phyloP scores from a whole-genome alignment of 2,113 vertebrate genomes.

The Mellivora capensis region DNA sequence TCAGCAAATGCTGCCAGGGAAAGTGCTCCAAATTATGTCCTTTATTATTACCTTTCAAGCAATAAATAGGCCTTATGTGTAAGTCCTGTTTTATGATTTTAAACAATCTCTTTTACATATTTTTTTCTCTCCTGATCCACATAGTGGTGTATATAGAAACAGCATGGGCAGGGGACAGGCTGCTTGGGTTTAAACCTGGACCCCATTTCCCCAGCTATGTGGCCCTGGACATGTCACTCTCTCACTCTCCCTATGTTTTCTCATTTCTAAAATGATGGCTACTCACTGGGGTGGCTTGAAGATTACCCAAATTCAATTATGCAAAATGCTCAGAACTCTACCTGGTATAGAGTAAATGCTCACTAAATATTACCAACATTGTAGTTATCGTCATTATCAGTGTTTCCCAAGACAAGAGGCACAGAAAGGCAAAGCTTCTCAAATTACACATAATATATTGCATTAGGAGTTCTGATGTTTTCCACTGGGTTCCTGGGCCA shows the following conservation, averaged over 20 bases:
- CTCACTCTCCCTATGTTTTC: neutral
- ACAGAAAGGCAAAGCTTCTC: neutral
- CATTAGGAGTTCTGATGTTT: neutral
- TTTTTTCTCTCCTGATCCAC: neutral
- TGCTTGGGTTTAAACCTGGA: neutral
- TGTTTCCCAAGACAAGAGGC: neutral
- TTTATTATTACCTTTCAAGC: neutral
- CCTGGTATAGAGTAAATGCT: neutral
- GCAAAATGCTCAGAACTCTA: neutral
- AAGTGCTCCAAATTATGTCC: neutral
- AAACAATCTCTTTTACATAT: neutral
- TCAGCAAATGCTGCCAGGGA: neutral
- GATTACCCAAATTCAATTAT: neutral
- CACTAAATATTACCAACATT: neutral
- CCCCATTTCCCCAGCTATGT: neutral
- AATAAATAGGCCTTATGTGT: neutral
- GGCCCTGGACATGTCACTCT: neutral
- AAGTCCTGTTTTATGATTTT: neutral
- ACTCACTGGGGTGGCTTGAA: neutral
- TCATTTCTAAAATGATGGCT: neutral
- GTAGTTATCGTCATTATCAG: too few relatives aligned
- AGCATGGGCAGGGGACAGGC: neutral
- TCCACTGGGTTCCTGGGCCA: neutral
- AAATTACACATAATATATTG: neutral
- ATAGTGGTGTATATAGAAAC: accelerated